Base-by-base conservation (phyloP, 2,888 invertebrate genomes). In the Phalera bucephala region DNA sequence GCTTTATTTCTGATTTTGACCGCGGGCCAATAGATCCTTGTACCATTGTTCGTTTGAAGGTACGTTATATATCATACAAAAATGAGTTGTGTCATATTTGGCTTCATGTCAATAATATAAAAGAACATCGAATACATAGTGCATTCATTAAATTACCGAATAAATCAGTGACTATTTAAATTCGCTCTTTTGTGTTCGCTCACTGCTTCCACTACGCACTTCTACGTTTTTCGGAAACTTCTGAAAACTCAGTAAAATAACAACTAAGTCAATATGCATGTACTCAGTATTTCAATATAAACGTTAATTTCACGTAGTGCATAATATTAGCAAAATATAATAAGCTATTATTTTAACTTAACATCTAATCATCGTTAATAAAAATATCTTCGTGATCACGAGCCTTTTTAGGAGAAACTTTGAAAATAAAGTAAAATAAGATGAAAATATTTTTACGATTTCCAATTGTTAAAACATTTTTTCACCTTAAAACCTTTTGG, bases 151-250 rank as follows among this genome's bases (percentile, higher is more conserved):
- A n/a, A 46, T 41, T 33, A 45, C 36, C 28, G 31, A 42, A 42
- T 27, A 45, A 37, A 35, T 45, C 38, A 60, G 21, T 46, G 31
- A 47, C 47, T 35, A 27, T 13, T 50, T 38, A 44, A 45, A 38
- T 36, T 50, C 35, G 49, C 39, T 45, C 43, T 13, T 13, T 26
- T 10, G 12, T 9, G 41, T 46, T 41, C 58, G 44, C 36, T 61
- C 57, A 69, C 69, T 53, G 67, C 60, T 51, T 52, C 55, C 60
- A 64, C 49, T 64, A 60, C 56, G 67, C 68, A 61, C 64, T 55
- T 52, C 60, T 74, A 72, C 43, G 59, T 64, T 71, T 66, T 70
- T 72, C 69, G 52, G 66, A 55, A 53, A 65, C 62, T 67, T 76
- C 70, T 75, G 74, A 71, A 72, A 80, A 69, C 53, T 64, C 47